Evolutionary conservation across 2,797 vertebrate species (phyloP), one percentile per base, ranked within the genome.

Genomic region (Sparus aurata): DNA sequence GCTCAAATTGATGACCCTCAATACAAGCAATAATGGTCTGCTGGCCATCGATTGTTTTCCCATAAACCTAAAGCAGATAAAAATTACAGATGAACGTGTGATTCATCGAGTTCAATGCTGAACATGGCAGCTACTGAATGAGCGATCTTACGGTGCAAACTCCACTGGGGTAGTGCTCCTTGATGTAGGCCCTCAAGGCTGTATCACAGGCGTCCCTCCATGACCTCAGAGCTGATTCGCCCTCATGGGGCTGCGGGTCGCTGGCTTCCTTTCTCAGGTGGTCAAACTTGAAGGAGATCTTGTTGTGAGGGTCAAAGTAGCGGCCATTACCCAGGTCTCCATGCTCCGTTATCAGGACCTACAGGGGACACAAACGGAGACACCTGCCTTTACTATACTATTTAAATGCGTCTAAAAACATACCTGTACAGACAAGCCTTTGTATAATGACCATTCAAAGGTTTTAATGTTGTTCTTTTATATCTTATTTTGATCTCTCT

Each of bases 271-370:
- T 99, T 88, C 95, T 96, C 93, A 99, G 94, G 82, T 99, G 98
- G 93, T 99, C 98, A 83, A 97, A 99, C 89, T 97, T 98, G 88
- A 99, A 99, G 38, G 98, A 98, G 85, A 97, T 92, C 86, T 96
- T 97, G 94, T 97, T 98, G 79, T 97, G 96, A 61, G 98, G 98
- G 92, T 99, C 98, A 88, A 97, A 96, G 94, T 96, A 99, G 82
- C 97, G 96, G 46, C 97, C 96, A 12, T 97, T 97, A 73, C 98
- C 97, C 80, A 99, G 91, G 86, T 98, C 97, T 60, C 98, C 97
- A 3, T 99, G 98, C 89, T 99, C 98, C 50, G 98, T 99, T 85
- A 99, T 98, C 94, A 99, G 94, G 45, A 98, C 96, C 98, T 99
- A 86, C 4, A 69, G 15, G 30, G 3, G 34, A 50, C 15, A 20